These are phyloP conservation scores for Ophioderma brevispina DNA, from an alignment of 35 echinoderm and acorn worm species.

Conservation along the genomic window DNA sequence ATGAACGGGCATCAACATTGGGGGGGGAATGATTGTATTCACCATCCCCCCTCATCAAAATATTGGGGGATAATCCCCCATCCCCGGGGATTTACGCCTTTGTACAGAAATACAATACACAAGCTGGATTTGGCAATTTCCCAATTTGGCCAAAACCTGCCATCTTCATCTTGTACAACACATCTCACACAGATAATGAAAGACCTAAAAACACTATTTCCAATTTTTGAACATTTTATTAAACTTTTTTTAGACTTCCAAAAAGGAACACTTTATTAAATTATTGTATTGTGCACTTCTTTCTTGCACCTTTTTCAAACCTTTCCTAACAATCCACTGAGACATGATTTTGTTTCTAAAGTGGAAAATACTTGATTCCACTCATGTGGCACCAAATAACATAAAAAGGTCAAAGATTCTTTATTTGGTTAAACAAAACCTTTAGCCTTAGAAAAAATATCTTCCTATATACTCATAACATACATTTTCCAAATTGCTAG, in stretches of 20 bases:
- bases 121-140: too few species aligned
- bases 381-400: neutral
- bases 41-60: too few species aligned
- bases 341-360: neutral
- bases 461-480: neutral
- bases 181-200: too few species aligned
- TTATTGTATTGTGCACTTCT: neutral
- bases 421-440: neutral
- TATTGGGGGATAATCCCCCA: too few species aligned
- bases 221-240: neutral
- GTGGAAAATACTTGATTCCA: neutral
- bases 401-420: neutral
- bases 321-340: neutral
- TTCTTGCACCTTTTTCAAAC: neutral
- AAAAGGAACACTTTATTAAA: conserved; percentile 11
- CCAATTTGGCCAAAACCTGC: too few species aligned
- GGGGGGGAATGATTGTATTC: too few species aligned
- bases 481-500: conserved; percentile 5
- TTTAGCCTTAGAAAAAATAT: conserved; percentile 1
- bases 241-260: neutral
- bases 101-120: too few species aligned
- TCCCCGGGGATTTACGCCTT: too few species aligned
- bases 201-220: too few species aligned
- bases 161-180: too few species aligned
- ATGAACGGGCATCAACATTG: too few species aligned